Percentiles rank a stretch among this genome's conserved stretches.
Conservation (phyloP, 2,797 vertebrate species). For the Delichon dasypus region DNA sequence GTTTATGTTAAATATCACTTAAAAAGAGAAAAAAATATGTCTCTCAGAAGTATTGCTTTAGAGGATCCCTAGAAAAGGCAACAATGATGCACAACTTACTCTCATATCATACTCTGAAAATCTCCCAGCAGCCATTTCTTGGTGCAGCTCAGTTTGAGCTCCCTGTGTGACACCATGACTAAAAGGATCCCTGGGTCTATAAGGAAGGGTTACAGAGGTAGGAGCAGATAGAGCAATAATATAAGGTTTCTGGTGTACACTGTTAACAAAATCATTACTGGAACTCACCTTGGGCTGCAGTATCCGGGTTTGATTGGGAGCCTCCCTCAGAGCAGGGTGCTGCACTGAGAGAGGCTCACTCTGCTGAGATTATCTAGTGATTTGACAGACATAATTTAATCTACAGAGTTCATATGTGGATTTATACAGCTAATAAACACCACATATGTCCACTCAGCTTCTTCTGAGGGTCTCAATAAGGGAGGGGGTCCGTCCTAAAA, state of each 20-base stretch:
- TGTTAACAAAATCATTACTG: background rate
- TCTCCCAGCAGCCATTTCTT: background rate
- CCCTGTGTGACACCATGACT: background rate
- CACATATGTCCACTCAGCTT: background rate
- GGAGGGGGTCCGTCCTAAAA: background rate
- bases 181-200: background rate
- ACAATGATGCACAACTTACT: background rate
- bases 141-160: background rate
- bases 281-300: background rate
- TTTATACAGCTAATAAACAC: background rate
- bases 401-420: background rate
- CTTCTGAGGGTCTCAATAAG: background rate
- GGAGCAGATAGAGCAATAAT: background rate
- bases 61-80: background rate
- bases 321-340: background rate
- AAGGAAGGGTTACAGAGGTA: background rate
- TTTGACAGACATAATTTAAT: background rate
- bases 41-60: background rate
- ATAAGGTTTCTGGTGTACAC: accelerated
- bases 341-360: background rate
- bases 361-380: background rate
- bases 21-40: background rate
- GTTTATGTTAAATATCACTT: background rate
- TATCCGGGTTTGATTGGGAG: background rate
- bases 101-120: background rate